phyloP scores from a whole-genome alignment of 1,140 invertebrate species.

The Sminthurinus signatus region DNA sequence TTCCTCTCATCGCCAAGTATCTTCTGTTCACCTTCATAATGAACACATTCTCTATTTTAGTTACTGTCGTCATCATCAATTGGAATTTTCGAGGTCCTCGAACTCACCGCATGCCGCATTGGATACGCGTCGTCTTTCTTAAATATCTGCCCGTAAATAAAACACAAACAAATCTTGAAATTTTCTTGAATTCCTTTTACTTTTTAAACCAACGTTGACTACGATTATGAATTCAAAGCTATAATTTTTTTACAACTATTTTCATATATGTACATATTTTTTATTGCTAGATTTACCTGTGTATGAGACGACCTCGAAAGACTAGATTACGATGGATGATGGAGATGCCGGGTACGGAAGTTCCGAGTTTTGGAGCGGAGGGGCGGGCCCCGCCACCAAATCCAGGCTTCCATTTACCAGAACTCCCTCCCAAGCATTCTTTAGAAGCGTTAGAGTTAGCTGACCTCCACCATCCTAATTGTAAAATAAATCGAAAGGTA shows the following conservation, averaged over 20 bases:
- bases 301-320: slow-evolving; percentile 88
- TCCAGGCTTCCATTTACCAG: slow-evolving; percentile 66
- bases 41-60: slow-evolving; percentile 98
- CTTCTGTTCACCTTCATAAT: slow-evolving; percentile 99
- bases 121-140: slow-evolving; percentile 89
- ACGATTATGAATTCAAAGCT: not conserved
- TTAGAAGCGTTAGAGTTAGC: slow-evolving; percentile 88
- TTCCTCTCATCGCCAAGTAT: slow-evolving; percentile 97
- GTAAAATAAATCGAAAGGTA: slow-evolving; percentile 82
- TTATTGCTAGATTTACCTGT: slow-evolving; percentile 53
- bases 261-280: slow-evolving; percentile 36
- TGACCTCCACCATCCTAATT: slow-evolving; percentile 90
- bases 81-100: slow-evolving; percentile 95
- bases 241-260: not conserved
- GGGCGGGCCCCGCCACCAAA: slow-evolving; percentile 65
- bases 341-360: slow-evolving; percentile 69
- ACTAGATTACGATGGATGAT: slow-evolving; percentile 92
- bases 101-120: slow-evolving; percentile 83
- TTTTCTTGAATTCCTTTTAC: no score
- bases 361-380: slow-evolving; percentile 35
- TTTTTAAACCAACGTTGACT: no score
- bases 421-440: slow-evolving; percentile 58
- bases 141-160: slow-evolving; percentile 69
- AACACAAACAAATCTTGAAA: not conserved
- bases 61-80: slow-evolving; percentile 98